Base-by-base conservation (phyloP, 92 coral and sea anemone genomes). In the Epizoanthus rinbou region DNA sequence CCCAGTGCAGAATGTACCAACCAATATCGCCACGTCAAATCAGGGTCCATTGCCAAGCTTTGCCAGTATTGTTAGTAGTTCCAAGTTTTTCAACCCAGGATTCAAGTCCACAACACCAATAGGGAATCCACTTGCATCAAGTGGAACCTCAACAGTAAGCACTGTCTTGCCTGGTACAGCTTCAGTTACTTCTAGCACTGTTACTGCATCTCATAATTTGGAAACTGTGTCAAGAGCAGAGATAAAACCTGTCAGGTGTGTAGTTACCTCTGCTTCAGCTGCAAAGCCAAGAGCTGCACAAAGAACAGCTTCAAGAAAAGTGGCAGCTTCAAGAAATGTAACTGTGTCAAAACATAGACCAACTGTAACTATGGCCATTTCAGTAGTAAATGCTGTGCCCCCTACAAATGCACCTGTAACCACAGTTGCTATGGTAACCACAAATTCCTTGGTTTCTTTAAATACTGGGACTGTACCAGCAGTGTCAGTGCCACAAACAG, bases 1-100 rank as follows among this genome's bases (percentile, higher is more conserved):
- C 74, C 98, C 98, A 64, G 98, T 93, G 15, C 98, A 93, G 83
- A 91, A 92, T 87, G 98, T 93, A 8, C 98, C 98, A 57, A 91
- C 89, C 57, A 93, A 93, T 84, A 80, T 93, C 63, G 89, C 89
- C 70, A 85, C 90, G 3, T 85, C 86, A 16, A 90, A 93, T 53
- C 94, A 93, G 80, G 91, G 98, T 6, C 98, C 98, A 41, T 81
- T 93, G 6, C 98, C 98, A 41, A 93, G 98, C 53, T 93, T 93
- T 85, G 98, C 98, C 3, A 93, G 95, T 14, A 93, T 93, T 84
- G 94, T 93, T 73, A 91, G 98, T 69, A 93, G 95, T 68, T 93
- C 94, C 16, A 93, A 93, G 56, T 88, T 93, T 85, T 93, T 93
- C 28, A 93, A 91, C 74, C 91, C 95, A 23, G 93, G 95, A 4